Base-by-base conservation (phyloP, 2,113 vertebrate species). In the Lepisosteus osseus region DNA sequence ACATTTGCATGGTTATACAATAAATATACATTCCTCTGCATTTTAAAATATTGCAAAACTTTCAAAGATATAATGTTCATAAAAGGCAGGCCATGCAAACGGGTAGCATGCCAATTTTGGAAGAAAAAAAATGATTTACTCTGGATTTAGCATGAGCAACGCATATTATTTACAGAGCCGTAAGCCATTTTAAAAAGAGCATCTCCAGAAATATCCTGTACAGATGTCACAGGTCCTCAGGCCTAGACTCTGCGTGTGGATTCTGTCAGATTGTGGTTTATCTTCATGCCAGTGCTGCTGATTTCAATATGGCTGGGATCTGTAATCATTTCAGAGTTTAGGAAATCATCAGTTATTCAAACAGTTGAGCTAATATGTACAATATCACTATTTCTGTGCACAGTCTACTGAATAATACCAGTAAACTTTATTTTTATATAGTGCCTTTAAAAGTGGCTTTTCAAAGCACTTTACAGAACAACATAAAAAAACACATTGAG, bases 51-150 rank as follows among this genome's bases (percentile, higher is more conserved):
- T 74, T 81, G 63, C 78, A 68, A 76, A 71, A 69, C 77, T 67
- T 44, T 15, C 13, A 57, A 68, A 69, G 69, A 64, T 51, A 61
- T 54, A 54, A 74, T 73, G 78, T 67, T 71, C 84, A 54, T 80
- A 82, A 78, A 86, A 87, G 82, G 83, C 80, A 81, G 57, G 76
- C 77, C 88, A 87, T 90, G 86, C 88, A 83, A 86, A 71, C 78
- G 81, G 73, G 71, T 78, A 69, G 80, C 81, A 85, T 86, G 86
- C 86, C 67, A 6, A 41, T 14, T 13, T 40, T 54, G 47, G 70
- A 51, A 70, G 29, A 65, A 74, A 78, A 72, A 76, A 61, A 61
- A 66, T 40, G 3, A 12, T 55, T 67, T n/a, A 29, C 15, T 65
- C 61, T 63, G 63, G 59, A 62, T 17, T 64, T 61, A 73, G 66